Evolutionary conservation across 2,888 invertebrate species (phyloP).

Genomic region (Mesoligia furuncula): DNA sequence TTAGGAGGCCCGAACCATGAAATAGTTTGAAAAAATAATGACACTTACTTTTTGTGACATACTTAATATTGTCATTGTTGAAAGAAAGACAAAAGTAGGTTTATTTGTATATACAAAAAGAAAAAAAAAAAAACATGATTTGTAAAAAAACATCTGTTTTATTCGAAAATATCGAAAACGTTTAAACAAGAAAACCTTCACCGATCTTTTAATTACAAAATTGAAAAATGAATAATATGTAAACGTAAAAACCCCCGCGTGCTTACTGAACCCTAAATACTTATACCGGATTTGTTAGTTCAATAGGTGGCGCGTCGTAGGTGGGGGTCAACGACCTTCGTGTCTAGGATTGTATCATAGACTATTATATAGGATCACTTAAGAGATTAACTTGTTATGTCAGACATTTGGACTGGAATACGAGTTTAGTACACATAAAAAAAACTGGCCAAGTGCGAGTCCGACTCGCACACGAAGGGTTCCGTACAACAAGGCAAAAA

Average conservation of each 20-base stretch:
- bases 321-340: constrained; percentile 58
- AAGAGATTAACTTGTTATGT: constrained; percentile 32
- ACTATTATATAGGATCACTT: constrained; percentile 30
- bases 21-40: no score
- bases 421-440: not conserved
- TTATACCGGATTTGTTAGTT: constrained; percentile 65
- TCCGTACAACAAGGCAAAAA: no score
- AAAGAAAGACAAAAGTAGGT: not conserved
- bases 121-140: not conserved
- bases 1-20: no score
- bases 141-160: not conserved
- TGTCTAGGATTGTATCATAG: constrained; percentile 45
- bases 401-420: constrained; percentile 15
- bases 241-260: not conserved
- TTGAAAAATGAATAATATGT: no score
- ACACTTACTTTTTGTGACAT: not conserved
- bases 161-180: not conserved
- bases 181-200: not conserved
- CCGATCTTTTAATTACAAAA: not conserved
- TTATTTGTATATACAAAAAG: not conserved
- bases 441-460: no score
- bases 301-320: constrained; percentile 62
- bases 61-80: not conserved
- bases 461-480: no score
- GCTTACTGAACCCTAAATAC: constrained; percentile 57